phyloP scores from a whole-genome alignment of 2,113 vertebrate genomes.

The Cyprinodon variegatus region DNA sequence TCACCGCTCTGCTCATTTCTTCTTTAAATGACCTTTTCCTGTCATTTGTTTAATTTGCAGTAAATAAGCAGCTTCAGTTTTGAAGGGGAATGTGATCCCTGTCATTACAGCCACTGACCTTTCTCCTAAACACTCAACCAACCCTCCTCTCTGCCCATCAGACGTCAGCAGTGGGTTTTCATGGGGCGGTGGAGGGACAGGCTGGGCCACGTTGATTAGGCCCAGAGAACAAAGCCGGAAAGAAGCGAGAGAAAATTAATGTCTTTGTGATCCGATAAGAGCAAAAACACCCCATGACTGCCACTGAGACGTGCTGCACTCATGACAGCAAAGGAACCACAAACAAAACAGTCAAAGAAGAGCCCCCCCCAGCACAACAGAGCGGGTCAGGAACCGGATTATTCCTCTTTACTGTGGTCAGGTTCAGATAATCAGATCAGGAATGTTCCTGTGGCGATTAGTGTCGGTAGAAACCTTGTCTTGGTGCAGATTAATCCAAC shows the following conservation, averaged over 20 bases:
- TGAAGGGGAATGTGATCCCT: conserved; percentile 16
- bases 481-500: background rate
- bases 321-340: conserved; percentile 10
- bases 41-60: background rate
- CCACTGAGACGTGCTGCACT: background rate
- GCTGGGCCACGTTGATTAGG: conserved; percentile 74
- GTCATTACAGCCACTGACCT: conserved; percentile 40
- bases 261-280: conserved; percentile 55
- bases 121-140: conserved; percentile 9
- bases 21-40: background rate
- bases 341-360: background rate
- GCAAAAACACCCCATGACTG: conserved; percentile 6
- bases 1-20: no score
- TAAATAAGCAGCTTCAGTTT: conserved; percentile 36
- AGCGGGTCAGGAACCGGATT: background rate
- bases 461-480: background rate
- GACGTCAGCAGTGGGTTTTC: conserved; percentile 4
- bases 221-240: conserved; percentile 63
- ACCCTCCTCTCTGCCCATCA: conserved; percentile 15
- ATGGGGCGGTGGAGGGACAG: conserved; percentile 23
- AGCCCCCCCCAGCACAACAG: background rate
- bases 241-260: conserved; percentile 34
- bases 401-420: background rate
- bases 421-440: background rate
- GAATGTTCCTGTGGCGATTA: background rate